Conservation (phyloP, 2,113 vertebrate genomes). For the Hyperopisus bebe region DNA sequence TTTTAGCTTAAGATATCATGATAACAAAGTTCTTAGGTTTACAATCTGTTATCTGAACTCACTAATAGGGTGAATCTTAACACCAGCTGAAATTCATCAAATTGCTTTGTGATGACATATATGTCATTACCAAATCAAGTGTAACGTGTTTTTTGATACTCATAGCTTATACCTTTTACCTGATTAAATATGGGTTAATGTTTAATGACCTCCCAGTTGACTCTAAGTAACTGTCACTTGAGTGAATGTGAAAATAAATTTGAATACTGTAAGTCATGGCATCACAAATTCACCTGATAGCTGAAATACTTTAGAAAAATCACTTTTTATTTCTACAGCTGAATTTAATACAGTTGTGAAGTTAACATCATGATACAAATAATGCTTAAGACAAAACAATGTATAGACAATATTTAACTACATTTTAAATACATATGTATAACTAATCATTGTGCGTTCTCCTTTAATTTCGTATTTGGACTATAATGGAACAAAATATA, state of each 20-base stretch:
- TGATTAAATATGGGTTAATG: background rate
- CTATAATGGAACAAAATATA: background rate
- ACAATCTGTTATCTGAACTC: background rate
- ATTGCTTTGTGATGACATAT: background rate
- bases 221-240: background rate
- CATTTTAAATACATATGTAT: background rate
- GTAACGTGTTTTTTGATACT: background rate
- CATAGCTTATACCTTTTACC: background rate
- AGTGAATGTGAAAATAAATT: background rate
- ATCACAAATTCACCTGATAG: background rate
- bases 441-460: background rate
- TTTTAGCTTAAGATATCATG: background rate
- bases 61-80: background rate
- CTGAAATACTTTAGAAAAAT: background rate
- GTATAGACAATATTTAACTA: background rate
- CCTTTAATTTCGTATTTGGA: background rate
- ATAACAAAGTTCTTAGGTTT: background rate
- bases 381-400: background rate
- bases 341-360: background rate
- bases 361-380: background rate
- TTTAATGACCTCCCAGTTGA: background rate
- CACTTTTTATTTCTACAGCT: conserved; percentile 3
- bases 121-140: background rate
- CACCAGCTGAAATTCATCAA: background rate
- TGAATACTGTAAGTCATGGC: background rate